These are phyloP conservation scores for Actinostola sp. DNA, from an alignment of 92 coral and sea anemone species.

Conservation along the genomic window DNA sequence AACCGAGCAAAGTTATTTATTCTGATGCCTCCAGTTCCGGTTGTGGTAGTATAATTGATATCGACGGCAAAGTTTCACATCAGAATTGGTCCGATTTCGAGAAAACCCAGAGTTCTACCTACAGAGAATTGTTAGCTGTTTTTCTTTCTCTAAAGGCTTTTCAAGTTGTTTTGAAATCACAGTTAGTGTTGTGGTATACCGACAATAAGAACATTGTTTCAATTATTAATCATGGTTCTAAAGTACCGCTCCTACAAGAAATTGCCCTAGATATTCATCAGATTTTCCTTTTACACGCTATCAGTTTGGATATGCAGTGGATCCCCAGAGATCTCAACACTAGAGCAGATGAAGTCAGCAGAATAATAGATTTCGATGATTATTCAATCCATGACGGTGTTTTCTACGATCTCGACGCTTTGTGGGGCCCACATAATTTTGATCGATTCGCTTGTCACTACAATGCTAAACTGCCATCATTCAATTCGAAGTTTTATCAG, in stretches of 20 bases:
- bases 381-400: too few relatives aligned
- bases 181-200: conserved; percentile 39
- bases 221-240: conserved; percentile 29
- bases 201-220: conserved; percentile 47
- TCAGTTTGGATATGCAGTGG: conserved; percentile 15
- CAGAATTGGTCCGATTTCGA: conserved; percentile 53
- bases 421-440: too few relatives aligned
- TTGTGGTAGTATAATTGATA: conserved; percentile 43
- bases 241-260: not conserved
- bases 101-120: conserved; percentile 47
- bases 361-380: too few relatives aligned
- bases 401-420: too few relatives aligned
- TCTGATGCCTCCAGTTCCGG: conserved; percentile 62
- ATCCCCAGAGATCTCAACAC: too few relatives aligned
- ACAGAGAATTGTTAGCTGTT: conserved; percentile 46
- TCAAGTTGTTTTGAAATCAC: conserved; percentile 6
- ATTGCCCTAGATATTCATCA: not conserved
- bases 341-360: too few relatives aligned
- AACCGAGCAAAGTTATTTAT: conserved; percentile 38
- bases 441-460: too few relatives aligned
- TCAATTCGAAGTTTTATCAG: too few relatives aligned
- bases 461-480: too few relatives aligned
- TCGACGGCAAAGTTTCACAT: conserved; percentile 38
- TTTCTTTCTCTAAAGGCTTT: conserved; percentile 30
- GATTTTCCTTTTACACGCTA: not conserved